Evolutionary conservation across 2,888 invertebrate species (phyloP), one percentile per base, ranked within the genome.

Genomic region (Phalera bucephala): DNA sequence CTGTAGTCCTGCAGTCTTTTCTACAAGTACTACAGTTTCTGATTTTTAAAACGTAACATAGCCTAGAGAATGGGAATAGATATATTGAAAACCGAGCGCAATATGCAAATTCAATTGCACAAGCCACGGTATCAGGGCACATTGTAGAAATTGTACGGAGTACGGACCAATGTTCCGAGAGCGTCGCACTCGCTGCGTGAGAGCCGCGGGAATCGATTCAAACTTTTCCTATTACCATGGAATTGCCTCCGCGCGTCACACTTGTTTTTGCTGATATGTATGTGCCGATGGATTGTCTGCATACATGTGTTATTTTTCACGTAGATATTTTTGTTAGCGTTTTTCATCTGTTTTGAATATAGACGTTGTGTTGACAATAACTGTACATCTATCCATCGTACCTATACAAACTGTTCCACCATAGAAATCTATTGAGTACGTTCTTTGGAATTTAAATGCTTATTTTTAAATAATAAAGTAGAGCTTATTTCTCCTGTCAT

Each of bases 151-250:
- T 50, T 45, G 41, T 40, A 46, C 40, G 38, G 33, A 39, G 41
- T 40, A 46, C 40, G 38, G 33, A 39, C 57, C 40, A 46, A 51
- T 33, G 48, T 45, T 37, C 34, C 36, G 33, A 23, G 31, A 39
- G 40, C 30, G 26, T 20, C 36, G 37, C 30, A 33, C 44, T 44
- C 40, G 13, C 11, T 15, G 36, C 36, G 57, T 52, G 51, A 55
- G 57, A 62, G 56, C 54, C 52, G 47, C 54, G 52, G 55, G 65
- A 67, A 74, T 77, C 72, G 74, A 78, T 77, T 66, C 52, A 60
- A 79, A 81, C 70, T 80, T 82, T 77, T 78, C 72, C 74, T 69
- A 77, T 79, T 75, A 75, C 66, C 54, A 53, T 48, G 56, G 62
- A 62, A 72, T 75, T 69, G 71, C 67, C 62, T 72, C 41, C 57